These are phyloP conservation scores for Macropodus opercularis DNA, from an alignment of 2,797 vertebrate genomes.

Conservation along the genomic window DNA sequence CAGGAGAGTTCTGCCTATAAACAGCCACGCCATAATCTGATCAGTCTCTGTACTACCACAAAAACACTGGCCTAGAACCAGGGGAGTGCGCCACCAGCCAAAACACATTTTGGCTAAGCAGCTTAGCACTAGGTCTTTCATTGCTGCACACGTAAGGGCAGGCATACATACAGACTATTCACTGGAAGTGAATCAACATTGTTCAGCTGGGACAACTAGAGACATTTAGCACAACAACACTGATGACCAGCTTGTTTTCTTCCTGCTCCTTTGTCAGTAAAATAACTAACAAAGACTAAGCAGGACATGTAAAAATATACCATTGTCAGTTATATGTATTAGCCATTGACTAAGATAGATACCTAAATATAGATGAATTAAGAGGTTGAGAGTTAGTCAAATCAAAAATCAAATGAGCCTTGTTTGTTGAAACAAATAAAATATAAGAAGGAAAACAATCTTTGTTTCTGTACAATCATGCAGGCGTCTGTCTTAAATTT, in stretches of 20 bases:
- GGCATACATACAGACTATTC: conserved; percentile 45
- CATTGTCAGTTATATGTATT: not conserved
- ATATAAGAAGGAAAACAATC: too few relatives aligned
- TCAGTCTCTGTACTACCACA: conserved; percentile 50
- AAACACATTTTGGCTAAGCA: conserved; percentile 68
- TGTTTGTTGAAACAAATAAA: too few relatives aligned
- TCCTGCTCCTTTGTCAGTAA: conserved; percentile 13
- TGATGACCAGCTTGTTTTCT: conserved; percentile 26
- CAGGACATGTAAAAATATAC: not conserved
- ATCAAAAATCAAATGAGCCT: not conserved
- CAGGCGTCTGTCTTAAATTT: too few relatives aligned
- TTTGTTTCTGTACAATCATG: too few relatives aligned
- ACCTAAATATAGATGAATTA: not conserved
- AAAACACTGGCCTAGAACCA: conserved; percentile 59
- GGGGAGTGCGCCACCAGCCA: conserved; percentile 51
- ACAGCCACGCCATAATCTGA: conserved; percentile 40
- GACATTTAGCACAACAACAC: conserved; percentile 28
- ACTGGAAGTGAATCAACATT: conserved; percentile 56
- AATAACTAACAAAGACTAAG: conserved; percentile 17
- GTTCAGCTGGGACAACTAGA: conserved; percentile 43
- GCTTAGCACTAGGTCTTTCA: conserved; percentile 69
- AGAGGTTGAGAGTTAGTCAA: not conserved
- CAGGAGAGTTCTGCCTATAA: conserved; percentile 27
- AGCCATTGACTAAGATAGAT: not conserved
- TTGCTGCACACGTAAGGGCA: conserved; percentile 32